phyloP scores from a whole-genome alignment of 2,797 vertebrate genomes.

The Neostethus bicornis region DNA sequence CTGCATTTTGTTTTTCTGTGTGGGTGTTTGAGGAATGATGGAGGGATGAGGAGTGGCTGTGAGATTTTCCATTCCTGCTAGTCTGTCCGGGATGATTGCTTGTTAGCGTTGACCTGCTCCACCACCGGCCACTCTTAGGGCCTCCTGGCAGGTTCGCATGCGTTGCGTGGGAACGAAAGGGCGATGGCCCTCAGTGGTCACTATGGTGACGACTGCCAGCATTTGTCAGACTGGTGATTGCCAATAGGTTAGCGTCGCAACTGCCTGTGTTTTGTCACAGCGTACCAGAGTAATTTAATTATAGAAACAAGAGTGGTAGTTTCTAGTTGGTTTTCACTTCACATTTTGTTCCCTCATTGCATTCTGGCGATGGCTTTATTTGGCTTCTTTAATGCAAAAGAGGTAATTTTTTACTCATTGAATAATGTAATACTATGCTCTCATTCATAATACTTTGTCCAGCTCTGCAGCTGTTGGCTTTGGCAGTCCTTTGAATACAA shows the following conservation, averaged over 20 bases:
- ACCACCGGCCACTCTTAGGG: conserved; percentile 63
- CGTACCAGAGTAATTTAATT: conserved; percentile 44
- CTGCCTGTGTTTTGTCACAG: conserved; percentile 55
- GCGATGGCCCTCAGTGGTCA: conserved; percentile 54
- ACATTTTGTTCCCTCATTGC: conserved; percentile 29
- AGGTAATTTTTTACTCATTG: conserved; percentile 21
- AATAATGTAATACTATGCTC: conserved; percentile 23
- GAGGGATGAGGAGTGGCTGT: conserved; percentile 46
- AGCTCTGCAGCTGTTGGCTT: conserved; percentile 38
- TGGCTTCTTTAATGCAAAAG: conserved; percentile 19
- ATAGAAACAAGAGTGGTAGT: conserved; percentile 31
- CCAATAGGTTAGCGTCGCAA: conserved; percentile 43
- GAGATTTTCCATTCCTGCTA: conserved; percentile 49
- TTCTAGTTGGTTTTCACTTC: conserved; percentile 29
- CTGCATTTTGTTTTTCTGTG: conserved; percentile 51
- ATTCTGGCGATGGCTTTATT: conserved; percentile 23
- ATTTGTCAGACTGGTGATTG: conserved; percentile 45
- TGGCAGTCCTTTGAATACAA: conserved; percentile 43
- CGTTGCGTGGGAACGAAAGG: conserved; percentile 51
- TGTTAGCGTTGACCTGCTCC: conserved; percentile 65
- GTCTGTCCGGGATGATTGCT: conserved; percentile 63
- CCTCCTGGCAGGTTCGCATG: conserved; percentile 64
- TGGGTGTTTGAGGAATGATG: conserved; percentile 63
- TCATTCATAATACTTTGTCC: conserved; percentile 10
- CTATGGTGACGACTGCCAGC: conserved; percentile 51